Conservation (phyloP, 2,888 invertebrate genomes). For the Andrena bicolor region DNA sequence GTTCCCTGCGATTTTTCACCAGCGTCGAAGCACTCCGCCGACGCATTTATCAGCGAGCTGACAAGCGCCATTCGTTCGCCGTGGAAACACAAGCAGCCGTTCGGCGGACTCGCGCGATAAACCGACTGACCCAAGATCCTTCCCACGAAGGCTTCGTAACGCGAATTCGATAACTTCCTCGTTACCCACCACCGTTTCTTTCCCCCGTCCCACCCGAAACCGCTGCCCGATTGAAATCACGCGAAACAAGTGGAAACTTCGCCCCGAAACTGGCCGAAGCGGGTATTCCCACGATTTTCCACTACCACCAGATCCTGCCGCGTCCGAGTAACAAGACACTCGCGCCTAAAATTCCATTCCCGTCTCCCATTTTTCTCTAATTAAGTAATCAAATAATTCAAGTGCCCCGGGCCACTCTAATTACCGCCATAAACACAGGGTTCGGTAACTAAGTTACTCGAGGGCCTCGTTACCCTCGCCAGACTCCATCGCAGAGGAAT, state of each 20-base stretch:
- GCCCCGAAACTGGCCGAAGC: too few species aligned
- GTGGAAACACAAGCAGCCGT: slow-evolving; percentile 37
- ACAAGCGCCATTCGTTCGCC: slow-evolving; percentile 43
- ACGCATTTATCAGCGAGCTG: slow-evolving; percentile 51
- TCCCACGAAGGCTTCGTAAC: slow-evolving; percentile 24
- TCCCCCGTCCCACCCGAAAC: neutral
- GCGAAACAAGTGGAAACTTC: neutral
- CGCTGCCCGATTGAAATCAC: neutral
- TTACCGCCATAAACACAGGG: slow-evolving; percentile 13
- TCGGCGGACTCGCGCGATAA: slow-evolving; percentile 36
- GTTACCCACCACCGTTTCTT: neutral
- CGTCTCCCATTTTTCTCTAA: neutral
- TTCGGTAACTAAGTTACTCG: slow-evolving; percentile 31
- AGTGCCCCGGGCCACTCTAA: neutral
- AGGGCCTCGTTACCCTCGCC: slow-evolving; percentile 22
- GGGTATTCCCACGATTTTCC: too few species aligned
- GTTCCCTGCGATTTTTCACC: slow-evolving; percentile 47
- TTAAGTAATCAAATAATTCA: neutral
- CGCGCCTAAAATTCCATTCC: too few species aligned
- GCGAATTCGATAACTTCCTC: slow-evolving; percentile 19
- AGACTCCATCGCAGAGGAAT: neutral
- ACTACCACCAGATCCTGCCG: too few species aligned
- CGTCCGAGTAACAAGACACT: too few species aligned
- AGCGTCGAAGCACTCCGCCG: slow-evolving; percentile 25
- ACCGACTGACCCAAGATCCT: slow-evolving; percentile 13